Evolutionary conservation across 37 sponge, comb jelly and placozoan genomes (phyloP).

Genomic region (Hexactinellida sp.): DNA sequence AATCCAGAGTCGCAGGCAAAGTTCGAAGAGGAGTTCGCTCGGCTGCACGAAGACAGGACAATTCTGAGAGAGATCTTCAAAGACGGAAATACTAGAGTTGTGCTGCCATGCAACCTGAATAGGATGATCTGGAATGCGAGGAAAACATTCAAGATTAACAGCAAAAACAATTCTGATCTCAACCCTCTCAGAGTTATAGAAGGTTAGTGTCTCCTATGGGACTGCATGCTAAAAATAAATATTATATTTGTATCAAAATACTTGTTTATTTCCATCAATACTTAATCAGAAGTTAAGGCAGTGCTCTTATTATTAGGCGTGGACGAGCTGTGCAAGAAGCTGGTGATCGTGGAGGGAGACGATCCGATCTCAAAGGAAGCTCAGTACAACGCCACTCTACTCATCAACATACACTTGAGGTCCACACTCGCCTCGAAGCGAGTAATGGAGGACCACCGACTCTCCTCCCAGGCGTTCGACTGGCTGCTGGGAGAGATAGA

Average conservation of each 20-base stretch:
- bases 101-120: conserved; percentile 75
- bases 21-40: conserved; percentile 67
- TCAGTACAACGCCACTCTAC: conserved; percentile 86
- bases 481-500: conserved; percentile 97
- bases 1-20: conserved; percentile 47
- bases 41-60: conserved; percentile 71
- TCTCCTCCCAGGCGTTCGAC: conserved; percentile 85
- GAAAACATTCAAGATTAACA: conserved; percentile 85
- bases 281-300: too few relatives aligned
- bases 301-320: conserved; percentile 38
- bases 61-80: conserved; percentile 71
- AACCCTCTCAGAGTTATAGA: conserved; percentile 78
- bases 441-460: conserved; percentile 77
- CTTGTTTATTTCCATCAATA: neutral
- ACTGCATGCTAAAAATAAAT: neutral
- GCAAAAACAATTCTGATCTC: conserved; percentile 55
- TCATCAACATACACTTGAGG: conserved; percentile 78
- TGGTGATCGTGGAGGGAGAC: conserved; percentile 81
- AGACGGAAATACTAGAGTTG: conserved; percentile 63
- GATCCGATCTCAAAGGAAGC: conserved; percentile 73
- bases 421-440: conserved; percentile 61
- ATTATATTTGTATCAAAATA: neutral
- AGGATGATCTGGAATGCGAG: conserved; percentile 96
- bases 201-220: conserved; percentile 20
- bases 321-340: conserved; percentile 53